Evolutionary conservation across 2,888 invertebrate genomes (phyloP).

Genomic region (Alviniconcha strummeri): DNA sequence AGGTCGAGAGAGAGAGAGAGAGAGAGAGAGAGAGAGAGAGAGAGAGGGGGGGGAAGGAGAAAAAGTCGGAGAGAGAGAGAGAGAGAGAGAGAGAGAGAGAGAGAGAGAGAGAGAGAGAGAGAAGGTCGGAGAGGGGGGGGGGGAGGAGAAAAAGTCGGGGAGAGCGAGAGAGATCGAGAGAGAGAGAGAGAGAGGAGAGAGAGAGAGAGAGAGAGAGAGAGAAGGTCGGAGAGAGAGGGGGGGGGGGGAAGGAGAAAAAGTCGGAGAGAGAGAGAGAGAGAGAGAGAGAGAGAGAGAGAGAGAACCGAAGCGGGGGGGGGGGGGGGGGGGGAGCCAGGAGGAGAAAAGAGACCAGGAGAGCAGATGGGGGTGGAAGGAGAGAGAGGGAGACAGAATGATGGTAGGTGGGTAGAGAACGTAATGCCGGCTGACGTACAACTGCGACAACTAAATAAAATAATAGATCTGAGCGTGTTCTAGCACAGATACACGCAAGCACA

Average conservation of each 20-base stretch:
- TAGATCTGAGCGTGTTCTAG: too few species aligned
- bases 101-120: background rate
- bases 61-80: background rate
- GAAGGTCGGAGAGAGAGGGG: background rate
- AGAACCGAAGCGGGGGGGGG: background rate
- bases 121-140: too few species aligned
- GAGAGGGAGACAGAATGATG: background rate
- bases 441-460: too few species aligned
- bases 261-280: constrained; percentile 7
- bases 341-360: background rate
- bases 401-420: background rate
- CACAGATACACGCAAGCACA: background rate
- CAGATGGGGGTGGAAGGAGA: background rate
- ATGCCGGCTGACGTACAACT: too few species aligned
- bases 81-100: background rate
- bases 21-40: background rate
- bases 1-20: background rate
- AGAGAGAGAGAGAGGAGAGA: constrained; percentile 2
- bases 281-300: background rate
- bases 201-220: constrained; percentile 8
- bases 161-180: background rate
- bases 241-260: background rate
- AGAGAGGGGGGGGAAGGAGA: background rate
- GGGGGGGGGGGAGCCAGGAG: background rate
- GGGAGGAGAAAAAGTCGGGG: background rate